Conservation (phyloP, 1,140 invertebrate species). For the Heliconius congener region DNA sequence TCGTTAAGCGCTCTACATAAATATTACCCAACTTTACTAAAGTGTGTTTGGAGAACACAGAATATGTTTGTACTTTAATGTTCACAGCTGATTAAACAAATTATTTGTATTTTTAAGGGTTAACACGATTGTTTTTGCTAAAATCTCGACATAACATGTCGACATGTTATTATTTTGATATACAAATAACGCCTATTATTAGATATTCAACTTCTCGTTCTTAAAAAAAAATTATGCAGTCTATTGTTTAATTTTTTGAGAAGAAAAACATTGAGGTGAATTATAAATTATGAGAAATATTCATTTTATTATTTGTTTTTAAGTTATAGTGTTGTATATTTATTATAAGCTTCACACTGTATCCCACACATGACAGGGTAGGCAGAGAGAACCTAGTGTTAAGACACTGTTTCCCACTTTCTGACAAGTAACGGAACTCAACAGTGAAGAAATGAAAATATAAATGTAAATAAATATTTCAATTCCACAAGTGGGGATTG, state of each 20-base stretch:
- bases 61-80: constrained; percentile 3
- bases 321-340: not conserved
- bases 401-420: no score
- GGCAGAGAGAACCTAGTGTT: no score
- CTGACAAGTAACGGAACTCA: no score
- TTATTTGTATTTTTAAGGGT: not conserved
- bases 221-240: no score
- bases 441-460: no score
- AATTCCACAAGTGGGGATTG: no score
- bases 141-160: not conserved
- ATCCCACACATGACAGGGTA: no score
- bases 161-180: constrained; percentile 1
- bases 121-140: not conserved
- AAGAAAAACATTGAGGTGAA: not conserved
- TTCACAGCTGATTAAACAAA: not conserved
- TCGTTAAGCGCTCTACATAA: constrained; percentile 3
- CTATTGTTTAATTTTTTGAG: not conserved
- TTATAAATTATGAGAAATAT: not conserved
- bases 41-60: not conserved
- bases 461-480: no score
- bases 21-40: not conserved
- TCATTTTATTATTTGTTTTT: not conserved
- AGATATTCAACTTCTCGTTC: not conserved
- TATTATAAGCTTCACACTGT: no score
- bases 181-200: not conserved